Evolutionary conservation across 2,797 vertebrate species (phyloP).

Genomic region (Xyrichtys novacula): DNA sequence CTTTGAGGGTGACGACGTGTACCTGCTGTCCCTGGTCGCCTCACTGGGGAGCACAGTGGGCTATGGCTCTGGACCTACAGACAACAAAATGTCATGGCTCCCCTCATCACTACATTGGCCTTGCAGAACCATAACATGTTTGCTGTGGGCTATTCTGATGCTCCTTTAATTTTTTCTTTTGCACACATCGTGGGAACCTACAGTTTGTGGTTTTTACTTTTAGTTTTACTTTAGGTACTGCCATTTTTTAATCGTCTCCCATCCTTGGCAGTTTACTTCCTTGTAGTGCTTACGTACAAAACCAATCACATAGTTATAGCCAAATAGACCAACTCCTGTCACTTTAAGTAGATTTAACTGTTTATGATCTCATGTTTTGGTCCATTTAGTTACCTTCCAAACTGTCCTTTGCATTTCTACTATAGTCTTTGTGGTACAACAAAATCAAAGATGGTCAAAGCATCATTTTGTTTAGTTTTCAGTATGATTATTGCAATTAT

Average conservation of each 20-base stretch:
- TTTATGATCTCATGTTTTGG: background rate
- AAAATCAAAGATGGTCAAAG: background rate
- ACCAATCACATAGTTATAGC: background rate
- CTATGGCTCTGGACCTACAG: constrained; percentile 59
- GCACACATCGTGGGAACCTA: background rate
- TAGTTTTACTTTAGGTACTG: background rate
- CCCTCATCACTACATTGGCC: constrained; percentile 64
- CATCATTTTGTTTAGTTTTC: too few relatives aligned
- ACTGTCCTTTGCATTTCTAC: background rate
- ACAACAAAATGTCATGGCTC: constrained; percentile 73
- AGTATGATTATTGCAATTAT: too few relatives aligned
- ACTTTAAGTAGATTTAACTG: background rate
- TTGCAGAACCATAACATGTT: constrained; percentile 44
- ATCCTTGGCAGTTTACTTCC: background rate
- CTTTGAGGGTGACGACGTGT: constrained; percentile 85
- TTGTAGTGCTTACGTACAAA: background rate
- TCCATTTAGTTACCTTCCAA: background rate
- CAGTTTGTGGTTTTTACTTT: background rate
- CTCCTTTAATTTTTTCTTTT: constrained; percentile 14
- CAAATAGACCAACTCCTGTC: background rate
- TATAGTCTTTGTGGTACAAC: background rate
- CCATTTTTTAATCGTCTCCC: background rate
- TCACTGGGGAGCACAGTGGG: constrained; percentile 66
- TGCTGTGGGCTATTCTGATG: constrained; percentile 33
- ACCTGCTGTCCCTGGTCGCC: constrained; percentile 72